Base-by-base conservation (phyloP, 2,113 vertebrate species). In the Dasyornis broadbenti region DNA sequence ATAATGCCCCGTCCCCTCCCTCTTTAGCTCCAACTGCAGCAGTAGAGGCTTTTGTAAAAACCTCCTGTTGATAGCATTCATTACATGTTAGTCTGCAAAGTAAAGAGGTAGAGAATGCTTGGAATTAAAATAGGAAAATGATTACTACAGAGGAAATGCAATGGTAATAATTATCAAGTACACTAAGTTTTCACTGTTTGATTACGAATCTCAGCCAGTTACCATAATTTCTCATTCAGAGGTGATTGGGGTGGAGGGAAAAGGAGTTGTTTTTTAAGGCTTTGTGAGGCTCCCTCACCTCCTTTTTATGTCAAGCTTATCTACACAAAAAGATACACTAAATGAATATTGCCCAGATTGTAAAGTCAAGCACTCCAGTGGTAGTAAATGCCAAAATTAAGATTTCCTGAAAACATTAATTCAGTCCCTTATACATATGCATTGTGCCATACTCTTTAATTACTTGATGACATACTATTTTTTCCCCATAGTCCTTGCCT, bases 91-190 rank as follows among this genome's bases (percentile, higher is more conserved):
- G 73, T 54, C 63, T 93, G 75, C 73, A 86, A 82, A 90, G 82
- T 73, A 84, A 92, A 64, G 82, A 92, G 78, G 65, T 10, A 66
- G 73, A 91, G 78, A 85, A 85, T 66, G 68, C 64, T 86, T 63
- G 65, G 94, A 96, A 95, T 95, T 45, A 78, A 93, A 96, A 97
- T 71, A 83, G 44, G 72, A 82, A 92, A 92, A 92, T 93, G 79
- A 93, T 86, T 96, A 76, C 86, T 92, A 72, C 49, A 60, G 77
- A 95, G 94, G 79, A 88, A 95, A 90, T 49, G 88, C 82, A 81
- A 33, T 35, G 50, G 63, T 79, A 91, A 82, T 95, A 94, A 94
- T 96, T 94, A 92, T 31, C 88, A 89, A 59, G 44, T 44, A 64
- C 65, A 40, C 75, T 15, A 63, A 66, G 64, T 91, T 96, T 93